A percentile compares a stretch with the other conserved stretches of the same genome.
Conservation (phyloP, 2,888 invertebrate species). For the Cephus rjabovi region DNA sequence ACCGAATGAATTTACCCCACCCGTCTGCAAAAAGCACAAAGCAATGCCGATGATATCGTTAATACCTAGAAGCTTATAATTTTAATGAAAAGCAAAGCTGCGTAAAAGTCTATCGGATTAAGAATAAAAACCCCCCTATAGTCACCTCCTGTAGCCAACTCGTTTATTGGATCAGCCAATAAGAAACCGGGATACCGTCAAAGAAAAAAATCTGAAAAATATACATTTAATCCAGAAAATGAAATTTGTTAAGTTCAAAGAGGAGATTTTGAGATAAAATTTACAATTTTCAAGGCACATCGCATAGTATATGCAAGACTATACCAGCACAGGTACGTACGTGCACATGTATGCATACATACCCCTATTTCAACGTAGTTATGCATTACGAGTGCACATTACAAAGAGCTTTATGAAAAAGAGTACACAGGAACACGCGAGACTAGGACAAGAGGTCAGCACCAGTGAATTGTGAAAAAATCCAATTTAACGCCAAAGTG, state of each 20-base stretch:
- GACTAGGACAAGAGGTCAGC: not conserved
- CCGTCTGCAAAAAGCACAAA: not conserved
- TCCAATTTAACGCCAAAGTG: not conserved
- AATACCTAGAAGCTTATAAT: conserved; percentile 16
- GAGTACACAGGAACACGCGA: not conserved
- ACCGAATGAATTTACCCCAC: not conserved
- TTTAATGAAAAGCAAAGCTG: conserved; percentile 19
- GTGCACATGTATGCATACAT: not conserved
- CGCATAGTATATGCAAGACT: not conserved
- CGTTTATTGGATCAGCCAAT: not conserved
- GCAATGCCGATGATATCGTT: not conserved
- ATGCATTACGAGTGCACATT: no score
- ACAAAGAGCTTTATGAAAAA: not conserved
- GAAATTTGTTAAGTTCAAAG: not conserved
- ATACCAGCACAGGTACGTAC: not conserved
- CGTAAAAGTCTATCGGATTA: conserved; percentile 14
- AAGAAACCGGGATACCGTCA: not conserved
- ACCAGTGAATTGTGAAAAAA: not conserved
- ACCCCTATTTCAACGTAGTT: no score
- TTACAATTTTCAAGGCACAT: not conserved
- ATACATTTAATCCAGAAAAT: not conserved
- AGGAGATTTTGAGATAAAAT: not conserved
- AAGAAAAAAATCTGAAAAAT: not conserved
- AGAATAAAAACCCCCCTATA: not conserved
- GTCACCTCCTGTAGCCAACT: not conserved